Percentiles rank a stretch among this genome's conserved stretches.
Evolutionary conservation across 2,888 invertebrate genomes (phyloP).

Genomic region (Sussaba pulchella): DNA sequence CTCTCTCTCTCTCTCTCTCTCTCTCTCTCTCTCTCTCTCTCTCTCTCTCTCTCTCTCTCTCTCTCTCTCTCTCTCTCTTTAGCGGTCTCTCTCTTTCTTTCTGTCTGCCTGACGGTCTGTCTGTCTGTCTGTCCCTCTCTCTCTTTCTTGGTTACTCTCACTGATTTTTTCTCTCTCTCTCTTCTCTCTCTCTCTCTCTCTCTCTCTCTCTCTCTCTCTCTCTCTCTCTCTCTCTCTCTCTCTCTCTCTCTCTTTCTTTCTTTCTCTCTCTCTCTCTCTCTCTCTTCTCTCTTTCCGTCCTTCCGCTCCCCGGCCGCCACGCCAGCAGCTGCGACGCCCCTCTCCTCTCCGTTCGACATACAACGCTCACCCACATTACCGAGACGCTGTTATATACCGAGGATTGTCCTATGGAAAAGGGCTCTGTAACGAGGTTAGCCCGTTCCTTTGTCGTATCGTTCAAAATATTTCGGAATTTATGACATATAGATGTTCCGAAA

Average conservation of each 20-base stretch:
- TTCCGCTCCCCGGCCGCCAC: no score
- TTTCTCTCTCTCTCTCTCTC: constrained; percentile 17
- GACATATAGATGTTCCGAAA: background rate
- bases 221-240: background rate
- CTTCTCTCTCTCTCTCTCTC: background rate
- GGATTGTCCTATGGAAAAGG: background rate
- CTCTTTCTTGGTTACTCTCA: no score
- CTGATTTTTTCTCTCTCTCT: constrained; percentile 38
- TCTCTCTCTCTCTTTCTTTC: constrained; percentile 29
- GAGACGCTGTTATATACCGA: background rate
- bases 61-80: background rate
- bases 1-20: background rate
- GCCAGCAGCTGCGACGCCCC: background rate
- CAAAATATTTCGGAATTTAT: no score
- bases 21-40: constrained; percentile 16
- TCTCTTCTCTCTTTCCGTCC: background rate
- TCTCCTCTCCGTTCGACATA: background rate
- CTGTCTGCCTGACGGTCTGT: no score
- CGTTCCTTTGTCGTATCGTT: no score
- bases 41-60: constrained; percentile 12
- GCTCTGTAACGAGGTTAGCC: no score
- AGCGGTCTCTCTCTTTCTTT: constrained; percentile 37
- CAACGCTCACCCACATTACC: background rate
- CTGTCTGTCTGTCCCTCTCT: no score
- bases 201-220: constrained; percentile 35